Evolutionary conservation across 2,113 vertebrate species (phyloP).

Genomic region (Eubucco bourcierii): DNA sequence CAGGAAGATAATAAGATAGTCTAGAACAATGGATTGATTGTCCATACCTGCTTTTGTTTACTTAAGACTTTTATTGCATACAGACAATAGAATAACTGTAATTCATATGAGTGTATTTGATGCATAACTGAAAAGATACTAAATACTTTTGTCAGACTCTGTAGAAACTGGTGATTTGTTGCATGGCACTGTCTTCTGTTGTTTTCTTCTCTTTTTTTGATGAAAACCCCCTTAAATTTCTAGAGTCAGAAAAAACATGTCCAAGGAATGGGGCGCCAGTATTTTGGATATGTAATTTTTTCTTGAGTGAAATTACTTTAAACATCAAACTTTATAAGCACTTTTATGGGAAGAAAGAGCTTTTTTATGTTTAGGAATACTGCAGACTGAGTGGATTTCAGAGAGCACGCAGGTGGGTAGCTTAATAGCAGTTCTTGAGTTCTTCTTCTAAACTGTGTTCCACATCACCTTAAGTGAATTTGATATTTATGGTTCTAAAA

Average conservation of each 20-base stretch:
- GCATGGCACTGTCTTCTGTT: not conserved
- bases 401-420: not conserved
- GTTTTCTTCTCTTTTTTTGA: not conserved
- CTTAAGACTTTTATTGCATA: not conserved
- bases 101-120: not conserved
- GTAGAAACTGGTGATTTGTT: not conserved
- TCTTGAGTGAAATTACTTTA: not conserved
- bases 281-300: not conserved
- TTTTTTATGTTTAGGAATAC: not conserved
- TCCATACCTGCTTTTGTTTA: not conserved
- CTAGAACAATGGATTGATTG: not conserved
- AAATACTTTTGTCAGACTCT: not conserved
- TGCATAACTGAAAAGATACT: not conserved
- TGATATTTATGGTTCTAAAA: not conserved
- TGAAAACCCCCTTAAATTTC: not conserved
- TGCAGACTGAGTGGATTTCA: not conserved
- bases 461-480: not conserved
- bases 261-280: not conserved
- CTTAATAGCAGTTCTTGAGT: not conserved
- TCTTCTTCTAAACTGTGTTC: fast-evolving
- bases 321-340: not conserved
- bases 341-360: not conserved
- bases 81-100: not conserved
- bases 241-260: not conserved
- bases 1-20: not conserved